Percentiles rank a stretch among this genome's conserved stretches.
Evolutionary conservation across 2,888 invertebrate genomes (phyloP).

Genomic region (Ochropleura plecta): DNA sequence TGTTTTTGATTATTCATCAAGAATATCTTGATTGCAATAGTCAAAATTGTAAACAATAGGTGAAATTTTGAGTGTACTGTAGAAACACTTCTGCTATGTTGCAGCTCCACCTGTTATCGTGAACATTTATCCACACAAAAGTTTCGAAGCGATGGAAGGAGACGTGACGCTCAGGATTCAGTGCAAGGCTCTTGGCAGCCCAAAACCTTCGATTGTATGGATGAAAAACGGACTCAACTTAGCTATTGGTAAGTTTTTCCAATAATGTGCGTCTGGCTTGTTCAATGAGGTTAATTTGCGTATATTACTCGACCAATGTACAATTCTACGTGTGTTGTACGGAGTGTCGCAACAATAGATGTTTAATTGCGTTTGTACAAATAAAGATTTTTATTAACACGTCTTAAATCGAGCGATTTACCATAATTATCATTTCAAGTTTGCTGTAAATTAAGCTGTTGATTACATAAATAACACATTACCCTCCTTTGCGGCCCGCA

Average conservation of each 20-base stretch:
- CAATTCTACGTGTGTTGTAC: too few species aligned
- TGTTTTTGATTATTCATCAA: background rate
- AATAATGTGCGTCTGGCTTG: background rate
- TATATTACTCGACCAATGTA: background rate
- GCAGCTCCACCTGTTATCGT: conserved; percentile 74
- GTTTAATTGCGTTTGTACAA: background rate
- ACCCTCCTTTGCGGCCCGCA: too few species aligned
- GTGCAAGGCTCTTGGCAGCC: conserved; percentile 75
- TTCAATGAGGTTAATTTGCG: background rate
- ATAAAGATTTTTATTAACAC: background rate
- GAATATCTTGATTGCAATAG: background rate
- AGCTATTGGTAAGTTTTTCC: conserved; percentile 69
- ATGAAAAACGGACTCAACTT: conserved; percentile 64
- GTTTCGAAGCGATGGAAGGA: conserved; percentile 64
- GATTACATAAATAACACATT: too few species aligned
- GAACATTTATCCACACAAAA: conserved; percentile 47
- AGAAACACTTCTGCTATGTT: conserved; percentile 29
- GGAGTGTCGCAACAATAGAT: background rate
- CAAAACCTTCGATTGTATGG: conserved; percentile 76
- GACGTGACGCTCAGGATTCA: conserved; percentile 71
- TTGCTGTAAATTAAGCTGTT: too few species aligned
- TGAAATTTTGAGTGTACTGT: background rate
- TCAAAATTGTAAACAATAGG: background rate
- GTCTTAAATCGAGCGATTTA: too few species aligned
- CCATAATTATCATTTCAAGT: too few species aligned